Evolutionary conservation across 2,113 vertebrate genomes (phyloP), one percentile per base, ranked within the genome.

Genomic region (Romanogobio albipinnatus): DNA sequence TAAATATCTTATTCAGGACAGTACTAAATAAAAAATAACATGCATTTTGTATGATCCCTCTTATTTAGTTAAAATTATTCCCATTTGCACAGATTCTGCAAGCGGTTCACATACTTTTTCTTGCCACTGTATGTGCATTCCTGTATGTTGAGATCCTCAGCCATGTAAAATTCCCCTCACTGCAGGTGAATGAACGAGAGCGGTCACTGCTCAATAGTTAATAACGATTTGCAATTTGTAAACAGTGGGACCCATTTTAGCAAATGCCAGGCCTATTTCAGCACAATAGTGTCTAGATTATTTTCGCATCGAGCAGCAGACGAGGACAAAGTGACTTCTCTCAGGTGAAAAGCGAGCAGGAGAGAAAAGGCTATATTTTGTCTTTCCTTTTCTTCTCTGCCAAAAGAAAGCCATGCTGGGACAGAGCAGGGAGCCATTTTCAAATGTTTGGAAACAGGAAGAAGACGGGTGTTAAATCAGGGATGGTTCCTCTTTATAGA

Each of bases 211-310:
- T 85, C 78, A 58, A 90, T 90, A 87, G 68, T 90, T 90, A 89
- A 76, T 84, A 94, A 92, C 70, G 91, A 94, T 91, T 91, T 89
- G 83, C 89, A 89, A 92, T 91, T 90, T 91, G 87, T 89, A 90
- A 87, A 89, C 90, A 89, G 88, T 64, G 7, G 9, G 89, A 87
- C n/a, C 76, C 78, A 86, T 93, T 92, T 91, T 85, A 90, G 83
- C 84, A 87, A 88, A 90, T 91, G 81, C 74, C 77, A 84, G 79
- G 70, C 85, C 79, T 81, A 45, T 89, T 86, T 89, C 87, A 84
- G 84, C 87, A 89, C 92, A 89, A 88, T 75, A 17, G 84, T 47
- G 82, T 74, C 78, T 81, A 83, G 76, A 87, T 90, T 86, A 75
- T 86, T 85, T 85, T 84, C 53, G 39, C 83, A 85, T 75, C 47